phyloP scores from a whole-genome alignment of 2,113 vertebrate species.

The Lasiurus borealis region DNA sequence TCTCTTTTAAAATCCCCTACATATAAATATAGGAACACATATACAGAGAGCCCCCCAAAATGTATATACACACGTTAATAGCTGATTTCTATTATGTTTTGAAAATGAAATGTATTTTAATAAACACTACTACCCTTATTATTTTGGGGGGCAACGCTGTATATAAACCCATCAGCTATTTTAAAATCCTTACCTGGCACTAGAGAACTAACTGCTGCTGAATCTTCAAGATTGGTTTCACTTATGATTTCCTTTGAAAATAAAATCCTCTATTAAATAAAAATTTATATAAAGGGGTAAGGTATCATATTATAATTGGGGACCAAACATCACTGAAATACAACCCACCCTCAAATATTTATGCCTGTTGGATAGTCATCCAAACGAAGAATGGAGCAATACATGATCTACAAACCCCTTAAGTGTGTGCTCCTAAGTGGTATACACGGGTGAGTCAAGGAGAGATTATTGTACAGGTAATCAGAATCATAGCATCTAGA shows the following conservation, averaged over 20 bases:
- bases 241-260: constrained; percentile 58
- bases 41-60: neutral
- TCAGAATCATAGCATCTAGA: neutral
- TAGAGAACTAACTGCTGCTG: neutral
- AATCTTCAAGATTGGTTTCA: neutral
- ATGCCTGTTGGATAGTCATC: neutral
- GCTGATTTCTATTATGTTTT: too few species aligned
- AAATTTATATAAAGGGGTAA: neutral
- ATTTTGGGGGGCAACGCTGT: too few species aligned
- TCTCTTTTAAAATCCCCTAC: neutral
- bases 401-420: neutral
- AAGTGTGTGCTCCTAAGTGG: neutral
- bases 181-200: constrained; percentile 44
- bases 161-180: neutral
- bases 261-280: constrained; percentile 43
- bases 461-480: neutral
- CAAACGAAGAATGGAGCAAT: neutral
- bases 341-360: neutral
- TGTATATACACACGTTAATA: too few species aligned
- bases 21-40: neutral
- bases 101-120: too few species aligned
- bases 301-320: neutral
- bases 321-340: constrained; percentile 10
- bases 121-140: too few species aligned
- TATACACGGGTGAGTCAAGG: neutral